These are phyloP conservation scores for Paracyprichromis sp. DNA, from an alignment of 2,113 vertebrate genomes.

Conservation along the genomic window DNA sequence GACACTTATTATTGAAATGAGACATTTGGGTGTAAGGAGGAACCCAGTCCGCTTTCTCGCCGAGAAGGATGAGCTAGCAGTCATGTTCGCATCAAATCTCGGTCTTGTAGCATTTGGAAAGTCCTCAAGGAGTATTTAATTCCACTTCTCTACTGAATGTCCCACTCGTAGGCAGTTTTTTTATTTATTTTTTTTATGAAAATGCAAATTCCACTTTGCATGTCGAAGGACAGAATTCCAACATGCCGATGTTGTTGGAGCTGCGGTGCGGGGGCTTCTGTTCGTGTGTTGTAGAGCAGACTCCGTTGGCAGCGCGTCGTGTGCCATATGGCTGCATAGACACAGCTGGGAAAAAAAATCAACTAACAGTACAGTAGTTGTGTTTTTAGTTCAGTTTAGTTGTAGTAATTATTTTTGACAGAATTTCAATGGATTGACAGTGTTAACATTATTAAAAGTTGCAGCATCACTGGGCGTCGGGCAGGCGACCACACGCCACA, in stretches of 20 bases:
- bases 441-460: background rate
- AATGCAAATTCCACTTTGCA: conserved; percentile 31
- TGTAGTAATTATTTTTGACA: background rate
- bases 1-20: conserved; percentile 78
- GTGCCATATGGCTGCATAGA: background rate
- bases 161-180: background rate
- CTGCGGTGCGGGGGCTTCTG: background rate
- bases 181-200: conserved; percentile 23
- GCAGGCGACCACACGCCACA: background rate
- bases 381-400: background rate
- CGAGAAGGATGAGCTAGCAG: background rate
- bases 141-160: conserved; percentile 7
- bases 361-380: background rate
- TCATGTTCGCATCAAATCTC: conserved; percentile 9
- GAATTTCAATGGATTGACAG: background rate
- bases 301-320: background rate
- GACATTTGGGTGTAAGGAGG: conserved; percentile 64
- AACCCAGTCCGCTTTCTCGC: conserved; percentile 17
- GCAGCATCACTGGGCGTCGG: background rate
- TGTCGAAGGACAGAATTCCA: background rate
- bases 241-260: background rate
- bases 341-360: background rate
- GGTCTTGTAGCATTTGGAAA: background rate
- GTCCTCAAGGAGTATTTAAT: conserved; percentile 40
- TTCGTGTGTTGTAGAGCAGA: background rate